Evolutionary conservation across 2,797 vertebrate genomes (phyloP).

Genomic region (Crenuchus spilurus): DNA sequence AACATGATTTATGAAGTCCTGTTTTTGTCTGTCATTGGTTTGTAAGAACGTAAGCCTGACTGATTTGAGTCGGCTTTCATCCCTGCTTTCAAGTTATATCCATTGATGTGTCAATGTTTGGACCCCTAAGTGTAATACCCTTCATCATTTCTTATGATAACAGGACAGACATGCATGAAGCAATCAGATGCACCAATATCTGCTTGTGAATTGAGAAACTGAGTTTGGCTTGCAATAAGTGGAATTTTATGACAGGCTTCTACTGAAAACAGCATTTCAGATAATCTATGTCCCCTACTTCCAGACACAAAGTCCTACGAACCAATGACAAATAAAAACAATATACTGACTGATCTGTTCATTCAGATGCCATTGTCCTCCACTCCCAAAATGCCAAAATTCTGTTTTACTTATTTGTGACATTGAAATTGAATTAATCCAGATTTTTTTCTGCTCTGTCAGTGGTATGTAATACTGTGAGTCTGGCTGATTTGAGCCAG

Average conservation of each 20-base stretch:
- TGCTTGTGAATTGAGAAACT: not conserved
- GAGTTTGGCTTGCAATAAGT: not conserved
- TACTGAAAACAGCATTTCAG: no score
- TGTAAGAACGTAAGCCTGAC: not conserved
- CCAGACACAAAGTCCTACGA: no score
- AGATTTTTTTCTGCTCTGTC: no score
- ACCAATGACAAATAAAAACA: no score
- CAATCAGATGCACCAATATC: not conserved
- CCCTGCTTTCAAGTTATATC: not conserved
- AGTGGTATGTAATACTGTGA: not conserved
- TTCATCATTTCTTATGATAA: not conserved
- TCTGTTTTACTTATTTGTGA: no score
- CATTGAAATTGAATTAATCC: no score
- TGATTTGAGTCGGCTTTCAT: not conserved
- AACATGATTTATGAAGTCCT: not conserved
- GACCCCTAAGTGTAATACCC: not conserved
- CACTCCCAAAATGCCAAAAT: no score
- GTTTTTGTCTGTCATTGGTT: not conserved
- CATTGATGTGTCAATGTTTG: constrained; percentile 9
- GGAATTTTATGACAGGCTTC: not conserved
- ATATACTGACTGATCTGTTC: no score
- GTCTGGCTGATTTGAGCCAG: not conserved
- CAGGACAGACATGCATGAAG: not conserved
- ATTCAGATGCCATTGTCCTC: no score
- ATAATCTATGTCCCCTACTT: no score